Percentiles rank a stretch among this genome's conserved stretches.
phyloP scores from a whole-genome alignment of 1,140 invertebrate genomes.

The Piezodorus guildinii region DNA sequence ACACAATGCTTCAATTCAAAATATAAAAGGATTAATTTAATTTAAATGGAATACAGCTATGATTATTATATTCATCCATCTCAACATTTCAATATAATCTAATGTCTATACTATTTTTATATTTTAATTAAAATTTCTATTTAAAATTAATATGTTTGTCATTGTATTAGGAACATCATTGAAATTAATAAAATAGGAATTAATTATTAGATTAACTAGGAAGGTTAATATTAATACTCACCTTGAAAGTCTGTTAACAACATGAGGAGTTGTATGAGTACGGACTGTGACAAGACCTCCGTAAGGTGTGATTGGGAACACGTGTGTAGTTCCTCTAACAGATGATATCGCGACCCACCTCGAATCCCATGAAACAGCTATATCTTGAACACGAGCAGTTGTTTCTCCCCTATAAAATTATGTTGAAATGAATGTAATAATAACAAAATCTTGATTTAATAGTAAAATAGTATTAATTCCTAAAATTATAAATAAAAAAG shows the following conservation, averaged over 20 bases:
- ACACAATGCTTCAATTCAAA: no score
- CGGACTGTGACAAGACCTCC: conserved; percentile 81
- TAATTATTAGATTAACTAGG: neutral
- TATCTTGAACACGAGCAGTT: conserved; percentile 73
- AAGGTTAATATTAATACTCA: conserved; percentile 7
- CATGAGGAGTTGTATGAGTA: conserved; percentile 83
- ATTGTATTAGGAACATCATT: no score
- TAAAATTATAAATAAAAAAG: neutral
- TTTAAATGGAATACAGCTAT: no score
- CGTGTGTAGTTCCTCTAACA: conserved; percentile 88
- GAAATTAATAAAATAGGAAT: no score
- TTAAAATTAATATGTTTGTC: no score
- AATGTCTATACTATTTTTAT: no score
- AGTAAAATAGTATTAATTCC: neutral
- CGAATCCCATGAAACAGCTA: conserved; percentile 79
- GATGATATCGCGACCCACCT: conserved; percentile 93
- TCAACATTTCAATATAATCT: no score
- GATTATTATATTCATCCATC: no score
- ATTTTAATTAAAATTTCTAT: no score
- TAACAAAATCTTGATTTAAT: neutral
- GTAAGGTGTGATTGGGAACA: conserved; percentile 95
- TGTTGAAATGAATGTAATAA: neutral
- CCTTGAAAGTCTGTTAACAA: conserved; percentile 82
- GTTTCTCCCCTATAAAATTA: conserved; percentile 48
- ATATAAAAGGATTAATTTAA: no score